These are phyloP conservation scores for Pocota personata DNA, from an alignment of 2,888 invertebrate genomes.

Conservation along the genomic window DNA sequence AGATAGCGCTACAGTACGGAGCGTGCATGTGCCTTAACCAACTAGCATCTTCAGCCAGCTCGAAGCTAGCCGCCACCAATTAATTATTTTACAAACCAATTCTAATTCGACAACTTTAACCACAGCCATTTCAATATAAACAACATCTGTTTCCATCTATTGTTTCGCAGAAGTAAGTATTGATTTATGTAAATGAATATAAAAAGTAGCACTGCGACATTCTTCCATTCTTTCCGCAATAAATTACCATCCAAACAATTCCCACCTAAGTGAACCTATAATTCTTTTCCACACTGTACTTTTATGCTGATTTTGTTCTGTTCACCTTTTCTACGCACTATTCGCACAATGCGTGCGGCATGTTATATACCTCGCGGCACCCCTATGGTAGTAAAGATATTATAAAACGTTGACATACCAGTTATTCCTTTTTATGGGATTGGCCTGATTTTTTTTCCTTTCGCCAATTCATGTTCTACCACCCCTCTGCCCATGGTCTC, in stretches of 20 bases:
- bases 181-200: neutral
- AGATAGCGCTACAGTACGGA: no score
- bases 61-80: no score
- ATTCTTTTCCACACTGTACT: slow-evolving; percentile 10
- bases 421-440: slow-evolving; percentile 61
- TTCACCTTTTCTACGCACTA: slow-evolving; percentile 5
- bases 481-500: neutral
- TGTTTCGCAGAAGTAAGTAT: no score
- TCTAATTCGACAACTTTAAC: no score
- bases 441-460: slow-evolving; percentile 59
- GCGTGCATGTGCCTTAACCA: no score
- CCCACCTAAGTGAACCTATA: neutral
- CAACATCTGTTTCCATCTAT: no score
- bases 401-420: slow-evolving; percentile 50
- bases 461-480: slow-evolving; percentile 28
- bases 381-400: slow-evolving; percentile 27
- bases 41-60: no score
- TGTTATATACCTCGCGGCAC: slow-evolving; percentile 26
- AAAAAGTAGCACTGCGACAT: neutral
- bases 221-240: neutral
- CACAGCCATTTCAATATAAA: no score
- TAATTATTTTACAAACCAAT: no score
- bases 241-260: slow-evolving; percentile 5
- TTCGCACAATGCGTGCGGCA: slow-evolving; percentile 22
- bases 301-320: neutral